Evolutionary conservation across 2,888 invertebrate species (phyloP), one percentile per base, ranked within the genome.

Genomic region (Nomada ferruginata): DNA sequence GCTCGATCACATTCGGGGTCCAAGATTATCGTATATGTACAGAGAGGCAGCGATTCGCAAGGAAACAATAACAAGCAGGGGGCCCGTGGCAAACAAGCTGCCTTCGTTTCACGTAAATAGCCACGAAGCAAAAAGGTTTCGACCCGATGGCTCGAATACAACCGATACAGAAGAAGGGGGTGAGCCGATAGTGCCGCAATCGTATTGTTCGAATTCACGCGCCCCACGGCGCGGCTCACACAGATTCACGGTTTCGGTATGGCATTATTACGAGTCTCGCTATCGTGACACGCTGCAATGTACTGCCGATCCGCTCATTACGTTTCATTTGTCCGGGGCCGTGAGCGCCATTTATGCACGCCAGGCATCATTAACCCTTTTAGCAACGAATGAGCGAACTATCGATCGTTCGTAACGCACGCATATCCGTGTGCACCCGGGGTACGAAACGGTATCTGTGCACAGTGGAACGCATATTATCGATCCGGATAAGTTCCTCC

Each of bases 291-390:
- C 80, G 82, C 64, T 73, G 73, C 76, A 85, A 83, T 73, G 76
- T 79, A 76, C 76, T 64, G 36, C 63, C 87, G 85, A 87, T 87
- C 79, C 87, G 84, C 84, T 87, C 87, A 87, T 87, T 87, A 87
- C 85, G 85, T 85, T 87, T 87, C 87, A 87, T 87, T 87, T 87
- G 87, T 85, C 82, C 79, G 74, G 69, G 79, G 59, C 85, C 78
- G 84, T 82, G 87, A 87, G 79, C 87, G 83, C 85, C 87, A 87
- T 87, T 87, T 87, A 87, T 82, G 87, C 84, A 73, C 72, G 83
- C 84, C 80, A 83, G 87, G 87, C 87, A 86, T 87, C 87, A 87
- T 87, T 87, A 87, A 87, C 87, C 87, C 87, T 87, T 87, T 87
- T 87, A 86, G 83, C 80, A 74, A 76, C 80, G 84, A 77, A 87